These are phyloP conservation scores for Drosophila kurseongensis DNA, from an alignment of 1,140 invertebrate species.

Conservation along the genomic window DNA sequence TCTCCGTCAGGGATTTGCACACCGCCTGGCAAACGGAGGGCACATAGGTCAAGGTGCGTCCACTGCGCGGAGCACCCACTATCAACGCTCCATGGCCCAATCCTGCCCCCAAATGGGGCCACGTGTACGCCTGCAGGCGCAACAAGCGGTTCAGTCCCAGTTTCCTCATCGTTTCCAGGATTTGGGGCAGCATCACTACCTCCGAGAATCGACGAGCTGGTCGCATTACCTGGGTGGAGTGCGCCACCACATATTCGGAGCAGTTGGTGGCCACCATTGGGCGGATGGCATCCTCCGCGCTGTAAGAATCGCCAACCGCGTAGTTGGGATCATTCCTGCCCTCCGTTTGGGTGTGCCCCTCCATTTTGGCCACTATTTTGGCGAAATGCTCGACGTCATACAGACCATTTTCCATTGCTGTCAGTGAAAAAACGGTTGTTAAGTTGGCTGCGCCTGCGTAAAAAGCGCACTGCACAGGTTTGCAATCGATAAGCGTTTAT, in stretches of 20 bases:
- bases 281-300: background rate
- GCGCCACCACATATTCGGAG: slow-evolving; percentile 44
- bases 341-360: no score
- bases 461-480: no score
- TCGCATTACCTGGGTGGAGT: no score
- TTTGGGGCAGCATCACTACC: slow-evolving; percentile 9
- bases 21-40: slow-evolving; percentile 51
- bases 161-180: background rate
- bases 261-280: slow-evolving; percentile 41
- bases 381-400: no score
- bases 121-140: slow-evolving; percentile 59
- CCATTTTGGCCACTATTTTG: no score
- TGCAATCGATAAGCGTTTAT: no score
- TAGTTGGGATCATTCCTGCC: no score
- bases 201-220: no score
- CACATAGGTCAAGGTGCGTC: slow-evolving; percentile 51
- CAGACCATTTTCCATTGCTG: no score
- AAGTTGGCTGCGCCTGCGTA: no score
- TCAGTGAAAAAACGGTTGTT: no score
- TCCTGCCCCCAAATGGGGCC: slow-evolving; percentile 46
- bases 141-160: slow-evolving; percentile 32
- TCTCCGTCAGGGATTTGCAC: background rate
- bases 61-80: slow-evolving; percentile 53
- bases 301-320: no score
- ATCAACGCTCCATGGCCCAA: slow-evolving; percentile 42